Percentiles rank a stretch among this genome's conserved stretches.
Conservation (phyloP, 2,113 vertebrate genomes). For the Stegostoma tigrinum region DNA sequence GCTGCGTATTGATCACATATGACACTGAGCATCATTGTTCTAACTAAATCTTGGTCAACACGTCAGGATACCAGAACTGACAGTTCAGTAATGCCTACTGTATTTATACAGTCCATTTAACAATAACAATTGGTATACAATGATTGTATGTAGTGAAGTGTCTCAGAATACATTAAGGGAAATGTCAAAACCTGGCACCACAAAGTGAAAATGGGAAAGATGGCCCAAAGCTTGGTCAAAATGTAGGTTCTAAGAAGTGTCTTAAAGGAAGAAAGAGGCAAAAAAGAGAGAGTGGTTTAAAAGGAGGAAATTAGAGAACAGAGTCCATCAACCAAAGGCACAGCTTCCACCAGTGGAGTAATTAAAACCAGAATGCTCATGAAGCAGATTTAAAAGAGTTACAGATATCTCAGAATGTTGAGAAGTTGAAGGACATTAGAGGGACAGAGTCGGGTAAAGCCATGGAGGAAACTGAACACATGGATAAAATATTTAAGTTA, state of each 20-base stretch:
- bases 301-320: neutral
- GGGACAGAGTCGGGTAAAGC: too few relatives aligned
- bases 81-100: neutral
- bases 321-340: neutral
- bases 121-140: neutral
- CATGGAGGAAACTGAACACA: neutral
- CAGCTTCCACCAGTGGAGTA: neutral
- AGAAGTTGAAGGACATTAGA: neutral
- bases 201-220: neutral
- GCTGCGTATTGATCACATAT: neutral
- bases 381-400: neutral
- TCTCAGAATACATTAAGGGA: neutral
- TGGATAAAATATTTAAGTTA: neutral
- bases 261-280: neutral
- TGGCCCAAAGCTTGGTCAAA: neutral
- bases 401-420: neutral
- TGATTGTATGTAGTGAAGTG: neutral
- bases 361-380: neutral
- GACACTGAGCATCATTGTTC: neutral
- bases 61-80: neutral
- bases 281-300: too few relatives aligned
- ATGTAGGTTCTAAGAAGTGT: neutral
- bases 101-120: neutral
- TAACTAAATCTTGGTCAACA: neutral
- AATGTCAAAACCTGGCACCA: neutral